Conservation (phyloP, 2,113 vertebrate genomes). For the Rhodinocichla rosea region DNA sequence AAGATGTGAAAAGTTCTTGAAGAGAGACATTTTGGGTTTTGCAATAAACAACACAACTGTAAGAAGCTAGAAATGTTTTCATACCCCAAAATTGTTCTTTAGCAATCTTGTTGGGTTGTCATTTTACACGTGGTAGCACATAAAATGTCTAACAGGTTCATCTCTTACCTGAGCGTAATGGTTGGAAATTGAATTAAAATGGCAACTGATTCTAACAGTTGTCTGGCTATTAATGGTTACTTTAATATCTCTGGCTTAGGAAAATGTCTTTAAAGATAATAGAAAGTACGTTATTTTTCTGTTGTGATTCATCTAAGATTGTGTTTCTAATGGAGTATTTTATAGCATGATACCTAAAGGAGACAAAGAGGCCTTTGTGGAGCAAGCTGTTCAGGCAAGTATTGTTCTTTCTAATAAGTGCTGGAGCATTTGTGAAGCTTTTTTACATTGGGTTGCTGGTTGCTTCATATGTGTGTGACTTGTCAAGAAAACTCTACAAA, state of each 20-base stretch:
- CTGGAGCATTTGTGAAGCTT: not conserved
- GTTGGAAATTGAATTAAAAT: not conserved
- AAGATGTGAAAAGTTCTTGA: not conserved
- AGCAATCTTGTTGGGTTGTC: not conserved
- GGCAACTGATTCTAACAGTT: not conserved
- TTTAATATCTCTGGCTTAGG: not conserved
- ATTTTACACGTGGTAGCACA: rapidly evolving
- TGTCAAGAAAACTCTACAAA: not conserved
- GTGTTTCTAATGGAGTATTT: not conserved
- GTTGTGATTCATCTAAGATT: not conserved
- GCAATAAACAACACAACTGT: not conserved
- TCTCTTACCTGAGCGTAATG: not conserved
- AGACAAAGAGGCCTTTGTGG: not conserved
- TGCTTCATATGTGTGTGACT: not conserved
- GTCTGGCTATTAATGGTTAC: not conserved
- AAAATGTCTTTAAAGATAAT: not conserved
- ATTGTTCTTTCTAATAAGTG: not conserved
- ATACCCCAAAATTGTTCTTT: not conserved
- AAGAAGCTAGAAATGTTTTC: not conserved
- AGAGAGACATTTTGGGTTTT: not conserved
- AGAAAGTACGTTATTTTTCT: not conserved
- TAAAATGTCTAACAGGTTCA: not conserved
- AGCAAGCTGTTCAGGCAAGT: not conserved
- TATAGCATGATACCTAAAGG: not conserved
- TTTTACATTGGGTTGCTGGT: not conserved